Percentiles rank a stretch among this genome's conserved stretches.
Conservation (phyloP, 2,113 vertebrate species). For the Bufo bufo region DNA sequence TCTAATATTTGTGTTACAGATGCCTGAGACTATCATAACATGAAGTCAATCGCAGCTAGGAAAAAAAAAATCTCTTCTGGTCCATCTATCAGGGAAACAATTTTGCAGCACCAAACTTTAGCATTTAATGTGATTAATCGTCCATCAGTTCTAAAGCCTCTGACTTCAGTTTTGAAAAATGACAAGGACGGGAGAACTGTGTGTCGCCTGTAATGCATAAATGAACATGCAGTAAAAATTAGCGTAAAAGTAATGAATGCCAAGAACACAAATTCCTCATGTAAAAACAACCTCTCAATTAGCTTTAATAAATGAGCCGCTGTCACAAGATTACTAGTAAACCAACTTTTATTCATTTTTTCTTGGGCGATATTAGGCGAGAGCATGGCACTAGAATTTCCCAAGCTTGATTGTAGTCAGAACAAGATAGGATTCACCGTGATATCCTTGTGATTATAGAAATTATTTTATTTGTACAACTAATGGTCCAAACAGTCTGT, state of each 20-base stretch:
- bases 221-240: slow-evolving; percentile 56
- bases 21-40: slow-evolving; percentile 23
- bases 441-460: slow-evolving; percentile 23
- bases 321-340: slow-evolving; percentile 54
- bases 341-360: slow-evolving; percentile 51
- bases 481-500: neutral
- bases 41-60: neutral
- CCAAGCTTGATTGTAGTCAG: neutral
- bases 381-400: neutral
- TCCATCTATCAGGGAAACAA: slow-evolving; percentile 52
- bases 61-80: slow-evolving; percentile 21
- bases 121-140: slow-evolving; percentile 59
- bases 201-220: slow-evolving; percentile 45
- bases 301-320: slow-evolving; percentile 55
- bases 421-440: neutral
- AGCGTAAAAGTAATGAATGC: slow-evolving; percentile 54
- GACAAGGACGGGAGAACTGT: slow-evolving; percentile 55
- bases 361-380: slow-evolving; percentile 24
- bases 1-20: neutral
- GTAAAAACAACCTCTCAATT: slow-evolving; percentile 58
- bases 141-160: slow-evolving; percentile 54
- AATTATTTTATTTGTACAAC: neutral
- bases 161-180: slow-evolving; percentile 57
- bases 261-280: slow-evolving; percentile 57
- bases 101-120: slow-evolving; percentile 47